Conservation (phyloP, 53 echinoderm and acorn worm genomes). For the Astropecten irregularis region DNA sequence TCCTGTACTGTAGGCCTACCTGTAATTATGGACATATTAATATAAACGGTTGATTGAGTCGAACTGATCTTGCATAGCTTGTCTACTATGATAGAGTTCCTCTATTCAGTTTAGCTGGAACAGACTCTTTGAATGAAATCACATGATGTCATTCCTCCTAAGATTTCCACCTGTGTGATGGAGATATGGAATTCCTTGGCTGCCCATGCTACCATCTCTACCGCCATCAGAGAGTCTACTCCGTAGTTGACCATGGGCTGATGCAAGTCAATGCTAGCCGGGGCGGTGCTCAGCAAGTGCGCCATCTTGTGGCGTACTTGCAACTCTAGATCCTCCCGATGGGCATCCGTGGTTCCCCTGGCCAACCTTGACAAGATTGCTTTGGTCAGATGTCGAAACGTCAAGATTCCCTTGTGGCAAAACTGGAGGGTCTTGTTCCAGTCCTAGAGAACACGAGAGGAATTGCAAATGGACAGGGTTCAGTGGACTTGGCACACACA, state of each 20-base stretch:
- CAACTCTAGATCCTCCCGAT: not conserved
- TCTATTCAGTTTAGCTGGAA: not conserved
- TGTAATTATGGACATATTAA: too few species aligned
- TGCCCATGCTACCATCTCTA: slow-evolving; percentile 93
- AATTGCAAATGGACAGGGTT: not conserved
- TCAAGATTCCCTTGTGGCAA: slow-evolving; percentile 60
- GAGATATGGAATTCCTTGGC: slow-evolving; percentile 71
- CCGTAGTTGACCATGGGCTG: slow-evolving; percentile 94
- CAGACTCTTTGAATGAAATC: slow-evolving; percentile 68
- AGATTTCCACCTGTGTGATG: slow-evolving; percentile 86
- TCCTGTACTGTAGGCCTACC: too few species aligned
- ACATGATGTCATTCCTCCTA: slow-evolving; percentile 82
- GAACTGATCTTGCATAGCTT: too few species aligned
- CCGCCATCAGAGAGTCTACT: slow-evolving; percentile 90
- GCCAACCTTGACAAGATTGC: slow-evolving; percentile 1
- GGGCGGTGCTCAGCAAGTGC: slow-evolving; percentile 67
- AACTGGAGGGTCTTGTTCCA: slow-evolving; percentile 67
- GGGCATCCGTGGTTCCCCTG: not conserved
- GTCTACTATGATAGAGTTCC: too few species aligned
- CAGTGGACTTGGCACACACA: not conserved
- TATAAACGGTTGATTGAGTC: too few species aligned
- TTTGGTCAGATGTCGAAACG: slow-evolving; percentile 66
- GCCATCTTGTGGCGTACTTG: slow-evolving; percentile 67
- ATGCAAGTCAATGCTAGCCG: slow-evolving; percentile 72
- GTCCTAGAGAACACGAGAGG: slow-evolving; percentile 42